Conservation (phyloP, 2,113 vertebrate genomes). For the Cichladusa arquata region DNA sequence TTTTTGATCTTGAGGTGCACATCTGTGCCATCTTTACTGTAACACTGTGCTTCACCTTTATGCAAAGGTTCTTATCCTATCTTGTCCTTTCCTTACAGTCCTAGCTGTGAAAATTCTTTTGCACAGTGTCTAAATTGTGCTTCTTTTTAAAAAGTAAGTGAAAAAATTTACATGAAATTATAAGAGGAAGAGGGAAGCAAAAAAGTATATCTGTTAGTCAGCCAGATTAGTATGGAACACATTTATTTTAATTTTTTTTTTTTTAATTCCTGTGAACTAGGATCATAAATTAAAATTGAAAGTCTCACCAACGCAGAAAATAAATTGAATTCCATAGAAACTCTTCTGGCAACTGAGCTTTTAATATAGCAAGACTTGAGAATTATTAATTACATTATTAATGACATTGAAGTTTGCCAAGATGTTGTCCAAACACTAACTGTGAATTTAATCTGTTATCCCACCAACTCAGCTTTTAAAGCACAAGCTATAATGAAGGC, state of each 20-base stretch:
- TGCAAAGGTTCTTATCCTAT: neutral
- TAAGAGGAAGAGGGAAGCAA: neutral
- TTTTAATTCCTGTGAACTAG: neutral
- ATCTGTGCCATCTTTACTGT: neutral
- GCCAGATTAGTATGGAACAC: neutral
- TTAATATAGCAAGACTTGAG: neutral
- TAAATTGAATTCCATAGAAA: neutral
- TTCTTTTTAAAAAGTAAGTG: neutral
- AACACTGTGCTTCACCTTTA: neutral
- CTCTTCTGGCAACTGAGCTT: neutral
- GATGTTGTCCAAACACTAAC: neutral
- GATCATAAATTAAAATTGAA: neutral
- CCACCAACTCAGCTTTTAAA: neutral
- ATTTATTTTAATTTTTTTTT: neutral
- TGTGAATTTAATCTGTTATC: neutral
- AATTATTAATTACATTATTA: neutral
- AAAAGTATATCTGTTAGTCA: neutral
- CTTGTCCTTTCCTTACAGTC: neutral
- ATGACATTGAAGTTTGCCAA: neutral
- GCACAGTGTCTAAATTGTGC: neutral
- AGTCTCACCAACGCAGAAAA: neutral
- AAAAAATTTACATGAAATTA: neutral
- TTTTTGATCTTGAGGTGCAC: constrained; percentile 31
- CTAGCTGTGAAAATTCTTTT: neutral
- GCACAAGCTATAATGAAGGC: neutral